These are phyloP conservation scores for Antechinus flavipes DNA, from an alignment of 2,113 vertebrate species.

Conservation along the genomic window DNA sequence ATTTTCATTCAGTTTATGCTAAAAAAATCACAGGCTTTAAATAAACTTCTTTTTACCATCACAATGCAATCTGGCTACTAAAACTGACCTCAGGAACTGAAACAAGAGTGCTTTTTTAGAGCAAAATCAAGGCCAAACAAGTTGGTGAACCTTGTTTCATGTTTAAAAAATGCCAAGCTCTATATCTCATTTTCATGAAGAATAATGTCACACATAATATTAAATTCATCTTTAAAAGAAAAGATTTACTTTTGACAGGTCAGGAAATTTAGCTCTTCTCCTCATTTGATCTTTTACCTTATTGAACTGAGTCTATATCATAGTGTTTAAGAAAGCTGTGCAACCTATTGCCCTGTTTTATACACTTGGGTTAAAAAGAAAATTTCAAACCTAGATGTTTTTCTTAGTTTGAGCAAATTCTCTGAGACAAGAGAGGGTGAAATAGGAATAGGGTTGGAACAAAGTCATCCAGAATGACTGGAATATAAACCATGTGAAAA, in stretches of 20 bases:
- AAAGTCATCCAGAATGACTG: neutral
- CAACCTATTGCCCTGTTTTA: conserved; percentile 10
- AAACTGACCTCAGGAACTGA: neutral
- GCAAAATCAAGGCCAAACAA: neutral
- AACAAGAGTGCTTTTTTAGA: neutral
- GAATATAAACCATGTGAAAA: neutral
- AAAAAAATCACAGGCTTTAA: conserved; percentile 8
- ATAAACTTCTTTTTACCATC: neutral
- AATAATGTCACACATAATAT: neutral
- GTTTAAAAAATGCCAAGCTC: conserved; percentile 8
- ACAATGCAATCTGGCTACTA: neutral
- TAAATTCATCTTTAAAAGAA: neutral
- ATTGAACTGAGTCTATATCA: neutral
- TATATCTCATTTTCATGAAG: conserved; percentile 18
- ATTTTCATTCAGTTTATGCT: conserved; percentile 26
- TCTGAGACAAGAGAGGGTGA: neutral
- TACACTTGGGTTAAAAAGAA: conserved; percentile 29
- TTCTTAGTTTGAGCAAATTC: neutral
- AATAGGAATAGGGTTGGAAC: neutral
- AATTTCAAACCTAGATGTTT: conserved; percentile 12
- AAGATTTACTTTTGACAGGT: neutral
- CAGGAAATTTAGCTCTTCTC: conserved; percentile 32
- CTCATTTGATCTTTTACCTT: conserved; percentile 35
- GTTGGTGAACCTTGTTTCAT: neutral
- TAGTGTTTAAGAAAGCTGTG: conserved; percentile 29